These are phyloP conservation scores for Tinea trinotella DNA, from an alignment of 2,888 invertebrate genomes.

Conservation along the genomic window DNA sequence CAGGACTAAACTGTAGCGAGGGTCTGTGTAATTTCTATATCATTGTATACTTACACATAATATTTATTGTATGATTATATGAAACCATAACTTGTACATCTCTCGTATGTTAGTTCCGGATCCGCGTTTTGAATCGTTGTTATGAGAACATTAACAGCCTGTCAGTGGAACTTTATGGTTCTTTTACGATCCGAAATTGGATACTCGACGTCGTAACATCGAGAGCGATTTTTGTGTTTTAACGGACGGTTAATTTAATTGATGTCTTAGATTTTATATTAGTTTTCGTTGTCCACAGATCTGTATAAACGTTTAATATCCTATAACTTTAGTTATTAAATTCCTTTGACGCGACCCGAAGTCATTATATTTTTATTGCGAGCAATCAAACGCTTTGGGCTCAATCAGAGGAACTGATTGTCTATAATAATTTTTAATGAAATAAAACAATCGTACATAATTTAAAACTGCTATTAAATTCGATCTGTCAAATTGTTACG, in stretches of 20 bases:
- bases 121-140: slow-evolving; percentile 36
- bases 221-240: slow-evolving; percentile 19
- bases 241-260: slow-evolving; percentile 19
- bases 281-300: slow-evolving; percentile 15
- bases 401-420: slow-evolving; percentile 13
- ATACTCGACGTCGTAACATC: slow-evolving; percentile 44
- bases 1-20: too few species aligned
- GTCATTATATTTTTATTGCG: slow-evolving; percentile 10
- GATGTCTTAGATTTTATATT: slow-evolving; percentile 12
- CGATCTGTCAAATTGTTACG: neutral
- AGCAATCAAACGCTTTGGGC: neutral
- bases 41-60: too few species aligned
- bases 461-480: slow-evolving; percentile 3
- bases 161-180: slow-evolving; percentile 47
- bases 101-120: slow-evolving; percentile 39
- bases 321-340: slow-evolving; percentile 1
- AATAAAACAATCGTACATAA: slow-evolving; percentile 4
- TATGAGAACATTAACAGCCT: slow-evolving; percentile 52
- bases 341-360: slow-evolving; percentile 14
- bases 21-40: too few species aligned
- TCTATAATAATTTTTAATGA: slow-evolving; percentile 14
- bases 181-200: slow-evolving; percentile 62
- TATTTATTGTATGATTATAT: too few species aligned
- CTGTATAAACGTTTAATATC: slow-evolving; percentile 10
- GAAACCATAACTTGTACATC: too few species aligned